A percentile compares a stretch with the other conserved stretches of the same genome.
Conservation (phyloP, 2,113 vertebrate species). For the Pseudorhombus dupliciocellatus region DNA sequence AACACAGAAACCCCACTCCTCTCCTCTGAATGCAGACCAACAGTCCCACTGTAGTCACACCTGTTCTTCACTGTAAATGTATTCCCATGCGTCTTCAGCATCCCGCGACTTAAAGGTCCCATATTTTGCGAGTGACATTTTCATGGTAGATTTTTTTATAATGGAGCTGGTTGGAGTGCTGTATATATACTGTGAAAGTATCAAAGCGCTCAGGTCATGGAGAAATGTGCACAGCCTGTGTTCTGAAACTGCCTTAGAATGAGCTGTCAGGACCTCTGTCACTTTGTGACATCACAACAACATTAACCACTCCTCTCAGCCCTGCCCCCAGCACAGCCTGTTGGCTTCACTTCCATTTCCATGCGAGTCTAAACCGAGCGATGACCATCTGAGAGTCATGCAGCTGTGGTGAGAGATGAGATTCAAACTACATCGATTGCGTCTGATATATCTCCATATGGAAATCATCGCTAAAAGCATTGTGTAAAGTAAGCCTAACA, state of each 20-base stretch:
- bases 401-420: background rate
- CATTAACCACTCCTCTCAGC: background rate
- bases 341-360: background rate
- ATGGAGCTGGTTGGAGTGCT: background rate
- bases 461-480: no score
- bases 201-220: background rate
- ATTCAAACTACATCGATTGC: no score
- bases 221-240: background rate
- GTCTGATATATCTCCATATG: no score
- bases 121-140: background rate
- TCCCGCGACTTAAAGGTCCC: conserved; percentile 3
- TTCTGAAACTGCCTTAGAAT: background rate
- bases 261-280: background rate
- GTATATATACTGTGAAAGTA: background rate
- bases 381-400: background rate
- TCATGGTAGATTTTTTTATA: background rate
- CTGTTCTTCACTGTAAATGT: conserved; percentile 33
- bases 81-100: background rate
- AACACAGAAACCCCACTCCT: conserved; percentile 33
- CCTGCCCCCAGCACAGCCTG: background rate
- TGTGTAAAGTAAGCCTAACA: no score
- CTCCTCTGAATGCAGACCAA: conserved; percentile 59
- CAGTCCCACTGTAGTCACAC: conserved; percentile 66
- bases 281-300: background rate
- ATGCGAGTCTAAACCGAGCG: background rate